A percentile compares a stretch with the other conserved stretches of the same genome.
phyloP scores from a whole-genome alignment of 2,797 vertebrate genomes.

The Simalia tracyae region DNA sequence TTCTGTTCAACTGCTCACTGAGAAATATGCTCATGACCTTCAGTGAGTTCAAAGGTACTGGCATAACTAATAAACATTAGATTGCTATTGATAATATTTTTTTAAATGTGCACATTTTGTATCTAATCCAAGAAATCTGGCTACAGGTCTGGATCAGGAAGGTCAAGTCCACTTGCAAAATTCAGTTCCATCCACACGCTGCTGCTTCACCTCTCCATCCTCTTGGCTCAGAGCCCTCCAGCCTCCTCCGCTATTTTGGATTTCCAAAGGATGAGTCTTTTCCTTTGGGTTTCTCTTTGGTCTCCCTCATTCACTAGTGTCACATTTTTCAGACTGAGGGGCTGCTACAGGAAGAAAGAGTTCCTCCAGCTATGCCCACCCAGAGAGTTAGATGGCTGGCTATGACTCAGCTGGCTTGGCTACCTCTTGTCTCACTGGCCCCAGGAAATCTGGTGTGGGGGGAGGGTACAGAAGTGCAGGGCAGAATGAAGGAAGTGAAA shows the following conservation, averaged over 20 bases:
- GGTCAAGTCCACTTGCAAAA: background rate
- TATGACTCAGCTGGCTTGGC: background rate
- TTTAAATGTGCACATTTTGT: background rate
- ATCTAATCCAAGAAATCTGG: background rate
- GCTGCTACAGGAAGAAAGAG: background rate
- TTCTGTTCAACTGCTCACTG: background rate
- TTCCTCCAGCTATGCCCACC: background rate
- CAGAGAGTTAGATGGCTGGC: background rate
- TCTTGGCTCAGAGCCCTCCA: background rate
- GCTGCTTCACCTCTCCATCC: background rate
- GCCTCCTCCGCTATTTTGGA: background rate
- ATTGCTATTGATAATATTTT: background rate
- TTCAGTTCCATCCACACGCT: background rate
- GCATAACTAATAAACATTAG: background rate
- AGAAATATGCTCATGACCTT: background rate
- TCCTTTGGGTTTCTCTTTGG: background rate
- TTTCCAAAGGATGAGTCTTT: too few species aligned
- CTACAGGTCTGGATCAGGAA: background rate
- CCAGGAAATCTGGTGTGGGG: background rate
- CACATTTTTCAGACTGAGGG: background rate
- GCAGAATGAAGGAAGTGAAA: background rate
- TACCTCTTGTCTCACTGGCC: background rate
- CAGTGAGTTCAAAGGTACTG: background rate
- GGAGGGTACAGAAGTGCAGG: background rate
- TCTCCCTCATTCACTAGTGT: background rate